A percentile compares a stretch with the other conserved stretches of the same genome.
These are phyloP conservation scores for Paraplagusia blochii DNA, from an alignment of 2,113 vertebrate genomes.

Conservation along the genomic window DNA sequence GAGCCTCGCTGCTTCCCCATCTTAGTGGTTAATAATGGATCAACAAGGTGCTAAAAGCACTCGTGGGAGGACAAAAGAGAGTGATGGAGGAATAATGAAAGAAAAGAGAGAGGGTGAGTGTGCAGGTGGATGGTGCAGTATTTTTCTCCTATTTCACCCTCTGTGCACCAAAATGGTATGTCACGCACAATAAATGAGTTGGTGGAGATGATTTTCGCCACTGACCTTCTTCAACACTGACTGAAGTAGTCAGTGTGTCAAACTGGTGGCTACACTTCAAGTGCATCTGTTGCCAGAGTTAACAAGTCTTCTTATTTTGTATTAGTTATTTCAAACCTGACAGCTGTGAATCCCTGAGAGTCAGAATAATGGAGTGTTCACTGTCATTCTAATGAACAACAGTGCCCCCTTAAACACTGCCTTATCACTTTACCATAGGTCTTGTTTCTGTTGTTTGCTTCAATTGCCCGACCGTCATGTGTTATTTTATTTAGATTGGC, in stretches of 20 bases:
- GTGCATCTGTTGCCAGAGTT: not conserved
- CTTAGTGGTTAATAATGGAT: constrained; percentile 56
- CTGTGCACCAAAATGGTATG: constrained; percentile 6
- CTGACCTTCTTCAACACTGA: constrained; percentile 26
- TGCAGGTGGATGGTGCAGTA: constrained; percentile 15
- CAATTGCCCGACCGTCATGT: not conserved
- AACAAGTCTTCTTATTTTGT: constrained; percentile 4
- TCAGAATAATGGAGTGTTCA: constrained; percentile 1
- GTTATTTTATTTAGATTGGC: not conserved
- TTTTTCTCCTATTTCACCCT: constrained; percentile 33
- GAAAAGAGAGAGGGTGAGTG: constrained; percentile 11
- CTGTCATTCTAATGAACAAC: constrained; percentile 15
- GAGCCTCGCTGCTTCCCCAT: constrained; percentile 50
- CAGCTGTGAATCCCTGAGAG: not conserved
- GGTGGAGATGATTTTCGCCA: constrained; percentile 24
- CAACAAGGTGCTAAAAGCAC: constrained; percentile 67
- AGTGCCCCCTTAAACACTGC: constrained; percentile 13
- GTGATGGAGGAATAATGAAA: constrained; percentile 29
- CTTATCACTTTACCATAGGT: not conserved
- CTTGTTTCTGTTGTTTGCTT: constrained; percentile 7
- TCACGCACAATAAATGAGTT: constrained; percentile 13
- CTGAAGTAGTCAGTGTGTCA: not conserved
- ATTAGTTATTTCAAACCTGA: not conserved
- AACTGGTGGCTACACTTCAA: not conserved
- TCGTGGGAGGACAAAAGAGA: constrained; percentile 36